These are phyloP conservation scores for Elgaria multicarinata DNA, from an alignment of 2,113 vertebrate genomes.

Conservation along the genomic window DNA sequence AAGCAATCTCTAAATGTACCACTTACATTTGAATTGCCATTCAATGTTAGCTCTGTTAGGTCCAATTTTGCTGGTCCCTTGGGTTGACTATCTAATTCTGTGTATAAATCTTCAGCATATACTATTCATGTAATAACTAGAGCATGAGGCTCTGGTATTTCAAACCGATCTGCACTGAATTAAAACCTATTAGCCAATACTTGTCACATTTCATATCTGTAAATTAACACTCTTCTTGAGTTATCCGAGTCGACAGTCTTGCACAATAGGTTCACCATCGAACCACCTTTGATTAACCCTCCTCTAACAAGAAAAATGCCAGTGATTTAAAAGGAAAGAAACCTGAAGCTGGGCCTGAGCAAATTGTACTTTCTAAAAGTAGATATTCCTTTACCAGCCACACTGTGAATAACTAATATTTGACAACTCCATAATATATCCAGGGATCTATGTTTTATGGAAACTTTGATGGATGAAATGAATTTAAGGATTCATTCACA, in stretches of 20 bases:
- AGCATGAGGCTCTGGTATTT: conserved; percentile 13
- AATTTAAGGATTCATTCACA: not conserved
- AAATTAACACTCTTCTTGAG: not conserved
- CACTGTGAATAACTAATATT: conserved; percentile 3
- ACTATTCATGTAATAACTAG: not conserved
- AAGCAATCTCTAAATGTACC: not conserved
- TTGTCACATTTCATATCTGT: conserved; percentile 32
- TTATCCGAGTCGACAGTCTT: conserved; percentile 20
- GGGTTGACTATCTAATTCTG: not conserved
- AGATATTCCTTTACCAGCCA: accelerated
- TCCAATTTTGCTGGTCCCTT: not conserved
- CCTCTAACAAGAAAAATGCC: conserved; percentile 4
- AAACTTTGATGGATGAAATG: not conserved
- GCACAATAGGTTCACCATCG: not conserved
- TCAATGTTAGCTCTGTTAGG: conserved; percentile 14
- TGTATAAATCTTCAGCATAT: conserved; percentile 10
- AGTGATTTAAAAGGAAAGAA: not conserved
- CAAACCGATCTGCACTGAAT: not conserved
- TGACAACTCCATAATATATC: not conserved
- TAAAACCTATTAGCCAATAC: conserved; percentile 20
- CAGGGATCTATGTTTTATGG: not conserved
- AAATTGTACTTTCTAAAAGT: not conserved
- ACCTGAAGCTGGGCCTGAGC: not conserved
- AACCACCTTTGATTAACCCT: not conserved
- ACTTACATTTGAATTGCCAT: conserved; percentile 22